Evolutionary conservation across 2,797 vertebrate genomes (phyloP), one percentile per base, ranked within the genome.

Genomic region (Cyprinella venusta): DNA sequence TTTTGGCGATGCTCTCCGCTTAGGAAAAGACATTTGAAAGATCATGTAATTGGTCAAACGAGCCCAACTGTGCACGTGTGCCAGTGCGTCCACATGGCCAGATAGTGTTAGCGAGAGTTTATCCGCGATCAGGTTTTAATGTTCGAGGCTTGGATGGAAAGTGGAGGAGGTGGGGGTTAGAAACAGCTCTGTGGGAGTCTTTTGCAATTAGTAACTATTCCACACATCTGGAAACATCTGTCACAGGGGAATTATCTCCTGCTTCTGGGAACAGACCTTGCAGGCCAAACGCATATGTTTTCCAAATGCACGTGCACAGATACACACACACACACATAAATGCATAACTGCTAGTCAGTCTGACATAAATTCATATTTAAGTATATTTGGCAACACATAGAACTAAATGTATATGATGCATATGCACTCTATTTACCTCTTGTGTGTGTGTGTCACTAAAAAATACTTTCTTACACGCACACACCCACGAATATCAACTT

Each of bases 181-280:
- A 71, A 81, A 80, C 61, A 70, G 79, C 86, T 88, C 81, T 63
- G 81, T 85, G 84, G 86, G 88, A 88, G 88, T 85, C 83, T 86
- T 87, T 87, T 81, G 77, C 83, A 87, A 89, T 89, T 88, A 88
- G 86, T 85, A 76, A 80, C 61, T 82, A 79, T 84, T 89, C 81
- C 85, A 86, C 85, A 88, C 88, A 90, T 88, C 86, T 90, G 88
- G 88, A 89, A 88, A 84, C 84, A 81, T 88, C 86, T 69, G 78
- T 85, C 81, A 69, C 82, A 56, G n/a, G 80, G 84, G 82, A 84
- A 87, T 85, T 83, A 88, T 88, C 86, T 87, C 79, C 56, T 83
- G 83, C 86, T 86, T 84, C 84, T 84, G 79, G 70, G 85, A 87
- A 87, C 64, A 76, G 79, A 67, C 45, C 59, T 68, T 52, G 40